phyloP scores from a whole-genome alignment of 2,888 invertebrate species.

The Eurytoma adleriae region DNA sequence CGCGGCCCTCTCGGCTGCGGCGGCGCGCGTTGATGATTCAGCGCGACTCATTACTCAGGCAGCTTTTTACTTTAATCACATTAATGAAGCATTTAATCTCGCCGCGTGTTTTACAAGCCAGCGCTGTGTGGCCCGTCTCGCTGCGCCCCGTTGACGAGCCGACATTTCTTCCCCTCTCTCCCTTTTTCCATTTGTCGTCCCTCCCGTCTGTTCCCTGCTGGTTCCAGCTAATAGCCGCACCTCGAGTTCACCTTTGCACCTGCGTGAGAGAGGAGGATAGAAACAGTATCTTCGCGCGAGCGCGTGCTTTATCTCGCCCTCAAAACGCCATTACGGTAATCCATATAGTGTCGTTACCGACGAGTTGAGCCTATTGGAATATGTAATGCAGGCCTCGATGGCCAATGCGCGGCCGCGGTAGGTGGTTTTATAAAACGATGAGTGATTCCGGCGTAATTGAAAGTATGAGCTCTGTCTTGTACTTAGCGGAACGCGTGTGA shows the following conservation, averaged over 20 bases:
- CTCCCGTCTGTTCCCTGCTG: not conserved
- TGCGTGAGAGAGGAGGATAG: conserved; percentile 4
- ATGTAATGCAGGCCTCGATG: conserved; percentile 11
- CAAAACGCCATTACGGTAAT: conserved; percentile 65
- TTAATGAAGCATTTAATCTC: conserved; percentile 76
- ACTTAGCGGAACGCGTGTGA: not conserved
- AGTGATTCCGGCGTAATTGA: conserved; percentile 42
- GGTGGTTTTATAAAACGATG: conserved; percentile 21
- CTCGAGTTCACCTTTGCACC: conserved; percentile 59
- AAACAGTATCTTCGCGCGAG: conserved; percentile 52
- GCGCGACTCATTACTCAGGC: conserved; percentile 73
- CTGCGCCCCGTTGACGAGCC: conserved; percentile 67
- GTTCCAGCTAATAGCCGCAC: conserved; percentile 67
- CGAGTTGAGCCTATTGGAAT: conserved; percentile 46
- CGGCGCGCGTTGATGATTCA: conserved; percentile 67
- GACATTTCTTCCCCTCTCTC: conserved; percentile 59
- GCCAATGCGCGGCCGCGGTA: not conserved
- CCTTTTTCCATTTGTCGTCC: conserved; percentile 12
- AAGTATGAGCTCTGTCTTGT: conserved; percentile 8
- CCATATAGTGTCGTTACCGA: conserved; percentile 61
- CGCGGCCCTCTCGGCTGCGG: not conserved
- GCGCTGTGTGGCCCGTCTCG: conserved; percentile 72
- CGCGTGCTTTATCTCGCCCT: conserved; percentile 61
- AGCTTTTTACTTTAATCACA: conserved; percentile 76
- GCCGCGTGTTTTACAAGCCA: conserved; percentile 75